Percentiles rank a stretch among this genome's conserved stretches.
Evolutionary conservation across 2,888 invertebrate species (phyloP).

Genomic region (Bembecia ichneumoniformis): DNA sequence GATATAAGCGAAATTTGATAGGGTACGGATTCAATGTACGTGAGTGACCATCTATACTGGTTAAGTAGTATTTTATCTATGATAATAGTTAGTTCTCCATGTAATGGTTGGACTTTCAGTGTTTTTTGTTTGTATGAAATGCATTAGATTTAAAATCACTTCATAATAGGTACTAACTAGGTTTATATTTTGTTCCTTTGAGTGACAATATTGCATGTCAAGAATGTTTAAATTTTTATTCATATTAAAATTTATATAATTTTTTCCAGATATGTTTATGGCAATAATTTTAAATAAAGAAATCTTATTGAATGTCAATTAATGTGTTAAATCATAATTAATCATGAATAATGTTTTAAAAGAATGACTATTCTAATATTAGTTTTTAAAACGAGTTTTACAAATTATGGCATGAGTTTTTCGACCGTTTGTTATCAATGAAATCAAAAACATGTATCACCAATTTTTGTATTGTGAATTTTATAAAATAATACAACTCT

Average conservation of each 20-base stretch:
- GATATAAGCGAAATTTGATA: no score
- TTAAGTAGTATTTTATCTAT: no score
- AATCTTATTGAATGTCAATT: no score
- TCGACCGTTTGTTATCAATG: neutral
- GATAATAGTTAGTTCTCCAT: neutral
- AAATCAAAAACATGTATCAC: no score
- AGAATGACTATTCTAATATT: no score
- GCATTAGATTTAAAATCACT: neutral
- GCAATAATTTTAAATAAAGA: slow-evolving; percentile 28
- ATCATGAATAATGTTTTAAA: neutral
- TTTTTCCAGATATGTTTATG: slow-evolving; percentile 43
- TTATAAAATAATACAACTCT: no score
- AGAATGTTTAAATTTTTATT: neutral
- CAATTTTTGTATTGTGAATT: no score
- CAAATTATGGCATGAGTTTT: slow-evolving; percentile 1
- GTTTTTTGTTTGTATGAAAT: neutral
- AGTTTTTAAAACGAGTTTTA: no score
- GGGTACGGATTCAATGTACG: no score
- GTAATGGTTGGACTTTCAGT: neutral
- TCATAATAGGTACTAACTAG: neutral
- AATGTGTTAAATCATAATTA: no score
- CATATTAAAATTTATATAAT: neutral
- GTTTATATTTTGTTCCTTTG: neutral
- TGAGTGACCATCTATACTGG: no score
- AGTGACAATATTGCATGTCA: neutral